Conservation (phyloP, 2,888 invertebrate genomes). For the Agrenia bidenticulata region DNA sequence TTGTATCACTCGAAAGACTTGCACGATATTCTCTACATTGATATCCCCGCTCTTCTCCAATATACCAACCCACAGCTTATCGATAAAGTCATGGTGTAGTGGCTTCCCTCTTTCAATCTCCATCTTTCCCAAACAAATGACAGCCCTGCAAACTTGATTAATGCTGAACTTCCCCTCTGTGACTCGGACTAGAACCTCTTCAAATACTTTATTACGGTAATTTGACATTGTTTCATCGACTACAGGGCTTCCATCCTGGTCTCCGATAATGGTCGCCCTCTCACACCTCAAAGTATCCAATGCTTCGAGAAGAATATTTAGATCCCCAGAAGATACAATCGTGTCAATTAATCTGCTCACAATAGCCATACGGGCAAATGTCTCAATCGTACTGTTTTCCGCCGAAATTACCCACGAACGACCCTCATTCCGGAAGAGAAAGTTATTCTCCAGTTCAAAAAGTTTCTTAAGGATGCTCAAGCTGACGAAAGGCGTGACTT, state of each 20-base stretch:
- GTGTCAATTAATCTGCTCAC: conserved; percentile 60
- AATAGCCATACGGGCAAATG: conserved; percentile 57
- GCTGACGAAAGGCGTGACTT: conserved; percentile 59
- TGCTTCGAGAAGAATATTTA: conserved; percentile 57
- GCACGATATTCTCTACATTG: conserved; percentile 62
- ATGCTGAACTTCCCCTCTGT: conserved; percentile 64
- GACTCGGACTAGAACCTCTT: conserved; percentile 65
- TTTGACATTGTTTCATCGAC: conserved; percentile 23
- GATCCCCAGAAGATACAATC: conserved; percentile 57
- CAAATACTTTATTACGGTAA: conserved; percentile 61
- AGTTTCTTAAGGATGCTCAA: conserved; percentile 58
- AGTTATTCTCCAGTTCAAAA: conserved; percentile 58
- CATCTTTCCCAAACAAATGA: conserved; percentile 61
- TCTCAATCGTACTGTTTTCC: conserved; percentile 54
- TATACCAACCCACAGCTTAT: conserved; percentile 69
- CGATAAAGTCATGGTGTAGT: conserved; percentile 59
- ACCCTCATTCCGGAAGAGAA: conserved; percentile 54
- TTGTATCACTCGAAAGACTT: conserved; percentile 63
- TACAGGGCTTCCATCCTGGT: too few species aligned
- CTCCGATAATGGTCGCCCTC: conserved; percentile 18
- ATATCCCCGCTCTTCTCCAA: conserved; percentile 63
- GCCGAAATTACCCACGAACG: conserved; percentile 53
- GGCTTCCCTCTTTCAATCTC: conserved; percentile 57
- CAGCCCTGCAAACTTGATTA: conserved; percentile 64
- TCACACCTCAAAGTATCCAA: conserved; percentile 57